A percentile compares a stretch with the other conserved stretches of the same genome.
Evolutionary conservation across 2,797 vertebrate genomes (phyloP).

Genomic region (Acanthiza pusilla): DNA sequence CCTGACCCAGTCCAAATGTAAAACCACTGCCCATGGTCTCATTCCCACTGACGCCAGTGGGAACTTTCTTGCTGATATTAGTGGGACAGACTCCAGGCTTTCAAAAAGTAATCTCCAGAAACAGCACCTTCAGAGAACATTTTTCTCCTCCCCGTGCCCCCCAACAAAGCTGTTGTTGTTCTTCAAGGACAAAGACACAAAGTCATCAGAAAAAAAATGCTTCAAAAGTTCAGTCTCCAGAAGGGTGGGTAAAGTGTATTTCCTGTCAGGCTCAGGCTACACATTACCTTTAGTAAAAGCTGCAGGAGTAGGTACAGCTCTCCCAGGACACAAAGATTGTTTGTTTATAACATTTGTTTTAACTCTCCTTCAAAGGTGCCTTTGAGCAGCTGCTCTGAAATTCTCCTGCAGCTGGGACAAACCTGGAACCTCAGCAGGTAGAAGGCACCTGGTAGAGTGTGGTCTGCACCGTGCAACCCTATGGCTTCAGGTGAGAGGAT

Average conservation of each 20-base stretch:
- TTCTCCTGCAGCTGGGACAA: background rate
- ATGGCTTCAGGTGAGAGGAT: background rate
- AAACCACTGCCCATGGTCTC: background rate
- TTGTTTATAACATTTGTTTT: background rate
- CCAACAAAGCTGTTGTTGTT: background rate
- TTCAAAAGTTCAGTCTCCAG: background rate
- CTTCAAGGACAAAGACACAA: conserved; percentile 26
- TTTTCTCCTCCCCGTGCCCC: background rate
- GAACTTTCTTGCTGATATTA: background rate
- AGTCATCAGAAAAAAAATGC: background rate
- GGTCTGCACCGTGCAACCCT: background rate
- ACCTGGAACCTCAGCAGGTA: background rate
- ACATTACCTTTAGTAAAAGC: background rate
- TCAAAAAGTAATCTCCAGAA: background rate
- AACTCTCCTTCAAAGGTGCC: background rate
- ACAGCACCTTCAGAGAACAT: background rate
- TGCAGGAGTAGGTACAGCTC: background rate
- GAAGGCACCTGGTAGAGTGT: background rate
- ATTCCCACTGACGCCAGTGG: background rate
- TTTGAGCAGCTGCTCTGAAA: background rate
- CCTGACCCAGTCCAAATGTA: background rate
- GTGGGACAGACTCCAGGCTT: background rate
- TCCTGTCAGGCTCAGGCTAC: background rate
- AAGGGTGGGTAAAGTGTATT: background rate
- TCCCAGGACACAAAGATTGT: background rate